Base-by-base conservation (phyloP, 2,888 invertebrate genomes). In the Apotomis capreana region DNA sequence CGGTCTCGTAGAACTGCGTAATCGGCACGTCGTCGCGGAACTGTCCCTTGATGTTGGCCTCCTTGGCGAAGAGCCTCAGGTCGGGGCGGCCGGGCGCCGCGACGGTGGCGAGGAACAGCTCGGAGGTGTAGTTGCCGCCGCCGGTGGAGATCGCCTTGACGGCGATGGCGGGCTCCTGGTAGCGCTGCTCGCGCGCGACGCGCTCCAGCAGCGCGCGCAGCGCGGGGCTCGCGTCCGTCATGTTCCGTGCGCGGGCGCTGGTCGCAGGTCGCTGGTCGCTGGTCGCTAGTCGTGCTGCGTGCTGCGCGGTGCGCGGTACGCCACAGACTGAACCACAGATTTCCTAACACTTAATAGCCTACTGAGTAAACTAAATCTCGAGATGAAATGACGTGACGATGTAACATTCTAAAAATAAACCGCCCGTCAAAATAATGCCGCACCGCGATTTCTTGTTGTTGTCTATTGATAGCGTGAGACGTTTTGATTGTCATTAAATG, bases 101-200 rank as follows among this genome's bases (percentile, higher is more conserved):
- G 49, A 88, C 74, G 3, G 78, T 81, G 1, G 80, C 80, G 37
- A 76, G 69, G 68, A 78, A 84, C 0, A 88, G 72, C n/a, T 78
- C 77, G 0, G 89, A 86, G 0, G 85, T 85, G 74, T 84, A 88
- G 74, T 88, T 89, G 0, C 84, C 86, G 3, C 89, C 89, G 4
- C 78, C 84, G 0, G 81, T 83, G 4, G 78, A 76, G 6, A 84
- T 76, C 1, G 81, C 76, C n/a, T 80, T 77, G 9, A 88, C 36
- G 40, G 79, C 74, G 3, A 84, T 69, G 13, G 81, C 76, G 49
- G 76, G 71, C 8, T 82, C 73, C 36, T 77, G 60, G 71, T 82
- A 84, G 3, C 78, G 73, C 8, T 81, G 78, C 60, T 82, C 78
- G n/a, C 61, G 70, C 4, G 86, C 81, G 52, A 88, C 81, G 60